Percentiles rank a stretch among this genome's conserved stretches.
Conservation (phyloP, 2,113 vertebrate genomes). For the Polypterus bichir region DNA sequence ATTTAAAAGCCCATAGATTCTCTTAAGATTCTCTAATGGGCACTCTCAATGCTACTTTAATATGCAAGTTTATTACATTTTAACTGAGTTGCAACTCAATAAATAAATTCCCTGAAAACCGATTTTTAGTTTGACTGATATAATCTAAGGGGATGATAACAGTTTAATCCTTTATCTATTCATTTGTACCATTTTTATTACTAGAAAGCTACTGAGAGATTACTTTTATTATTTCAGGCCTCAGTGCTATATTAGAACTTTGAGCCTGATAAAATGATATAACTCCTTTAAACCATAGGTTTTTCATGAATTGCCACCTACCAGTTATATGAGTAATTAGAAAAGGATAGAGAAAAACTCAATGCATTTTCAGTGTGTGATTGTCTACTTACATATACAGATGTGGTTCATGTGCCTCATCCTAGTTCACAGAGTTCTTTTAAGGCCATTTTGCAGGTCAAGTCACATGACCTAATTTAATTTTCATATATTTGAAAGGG, state of each 20-base stretch:
- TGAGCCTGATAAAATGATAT: too few relatives aligned
- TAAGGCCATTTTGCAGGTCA: conserved; percentile 4
- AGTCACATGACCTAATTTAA: background rate
- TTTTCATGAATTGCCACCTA: too few relatives aligned
- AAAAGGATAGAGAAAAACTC: background rate
- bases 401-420: conserved; percentile 9
- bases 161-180: conserved; percentile 47
- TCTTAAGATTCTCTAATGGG: conserved; percentile 58
- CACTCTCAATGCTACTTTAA: conserved; percentile 47
- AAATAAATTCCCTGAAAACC: conserved; percentile 27
- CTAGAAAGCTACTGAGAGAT: conserved; percentile 33
- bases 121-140: conserved; percentile 67
- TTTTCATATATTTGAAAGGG: background rate
- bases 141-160: conserved; percentile 1
- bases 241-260: too few relatives aligned
- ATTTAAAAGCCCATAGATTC: too few relatives aligned
- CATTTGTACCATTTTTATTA: conserved; percentile 46
- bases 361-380: conserved; percentile 1
- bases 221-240: conserved; percentile 11
- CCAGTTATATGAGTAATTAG: too few relatives aligned
- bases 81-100: conserved; percentile 24
- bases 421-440: conserved; percentile 9
- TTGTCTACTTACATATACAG: conserved; percentile 2
- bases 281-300: too few relatives aligned
- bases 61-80: conserved; percentile 52